phyloP scores from a whole-genome alignment of 2,888 invertebrate species.

The Macrosoma leucophasiata region DNA sequence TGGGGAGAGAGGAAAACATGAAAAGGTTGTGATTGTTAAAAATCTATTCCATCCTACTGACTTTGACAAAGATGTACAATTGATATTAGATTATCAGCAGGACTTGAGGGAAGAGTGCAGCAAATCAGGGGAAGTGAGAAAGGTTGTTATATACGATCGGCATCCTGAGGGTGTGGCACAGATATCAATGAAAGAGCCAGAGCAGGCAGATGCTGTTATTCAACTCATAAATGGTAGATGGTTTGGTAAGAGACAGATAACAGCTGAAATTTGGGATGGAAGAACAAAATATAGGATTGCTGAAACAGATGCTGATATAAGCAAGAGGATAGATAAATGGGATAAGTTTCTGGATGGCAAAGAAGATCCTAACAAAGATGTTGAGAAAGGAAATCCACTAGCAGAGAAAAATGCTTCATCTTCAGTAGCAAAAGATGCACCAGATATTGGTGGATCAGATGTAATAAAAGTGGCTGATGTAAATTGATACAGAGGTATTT shows the following conservation, averaged over 20 bases:
- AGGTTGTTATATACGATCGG: conserved; percentile 92
- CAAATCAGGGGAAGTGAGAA: conserved; percentile 94
- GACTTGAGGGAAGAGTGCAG: conserved; percentile 92
- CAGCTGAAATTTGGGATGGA: conserved; percentile 96
- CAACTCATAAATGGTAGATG: conserved; percentile 90
- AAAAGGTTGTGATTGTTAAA: conserved; percentile 93
- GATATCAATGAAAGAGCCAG: conserved; percentile 91
- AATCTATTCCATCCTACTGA: conserved; percentile 93
- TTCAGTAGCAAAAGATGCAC: neutral
- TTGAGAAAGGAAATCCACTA: conserved; percentile 19
- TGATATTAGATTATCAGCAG: conserved; percentile 93
- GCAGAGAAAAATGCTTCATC: conserved; percentile 3
- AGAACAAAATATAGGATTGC: conserved; percentile 93
- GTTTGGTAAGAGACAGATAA: conserved; percentile 90
- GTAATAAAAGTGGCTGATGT: too few relatives aligned
- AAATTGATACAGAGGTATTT: too few relatives aligned
- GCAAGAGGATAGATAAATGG: conserved; percentile 90
- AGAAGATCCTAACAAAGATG: too few relatives aligned
- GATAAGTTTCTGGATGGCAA: conserved; percentile 84
- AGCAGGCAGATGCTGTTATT: conserved; percentile 94
- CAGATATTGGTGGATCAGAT: too few relatives aligned
- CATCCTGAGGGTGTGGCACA: conserved; percentile 97
- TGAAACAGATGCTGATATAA: conserved; percentile 92
- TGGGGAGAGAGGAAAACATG: conserved; percentile 90
- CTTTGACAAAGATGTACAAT: conserved; percentile 91